Evolutionary conservation across 2,113 vertebrate genomes (phyloP), one percentile per base, ranked within the genome.

Genomic region (Gallinago undulata): DNA sequence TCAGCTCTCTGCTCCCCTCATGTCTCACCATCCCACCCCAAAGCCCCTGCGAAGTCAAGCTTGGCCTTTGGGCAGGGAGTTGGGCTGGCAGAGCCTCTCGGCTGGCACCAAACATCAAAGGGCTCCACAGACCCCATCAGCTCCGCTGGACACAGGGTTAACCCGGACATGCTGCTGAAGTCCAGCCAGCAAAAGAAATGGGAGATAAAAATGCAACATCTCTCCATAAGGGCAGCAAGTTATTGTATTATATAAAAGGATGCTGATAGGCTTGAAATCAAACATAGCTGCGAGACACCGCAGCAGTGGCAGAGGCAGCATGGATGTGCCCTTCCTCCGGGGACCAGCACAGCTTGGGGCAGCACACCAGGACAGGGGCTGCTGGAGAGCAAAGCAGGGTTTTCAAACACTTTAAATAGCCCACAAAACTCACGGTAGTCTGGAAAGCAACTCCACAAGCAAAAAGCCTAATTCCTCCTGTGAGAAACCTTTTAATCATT

Each of bases 241-340:
- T 41, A 62, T 0, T 43, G 10, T 33, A 66, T 35, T 59, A 64
- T 13, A 56, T 17, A 68, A 89, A 88, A 85, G 30, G 59, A 51
- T 68, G 51, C 28, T 62, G 45, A 57, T 64, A 53, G 12, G 25
- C 48, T 57, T 69, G 53, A 66, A 84, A 55, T 45, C 57, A 70
- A 68, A 19, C 33, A 25, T 1, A 55, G 45, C 59, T 73, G 43
- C 2, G 1, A 87, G n/a, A 57, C 35, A 8, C 24, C 0, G 0
- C 11, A 50, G 27, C 12, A 12, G 41, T 79, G 53, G 22, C 22
- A 68, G 24, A 72, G 28, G 59, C 5, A 2, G 7, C 1, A 0
- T 10, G 4, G 7, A 13, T 10, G 16, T 19, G 18, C 56, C 37
- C 14, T 53, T 48, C 69, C 74, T 48, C 50, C 31, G 33, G 50